phyloP scores from a whole-genome alignment of 92 coral and sea anemone genomes.

The Isaurus tuberculatus region DNA sequence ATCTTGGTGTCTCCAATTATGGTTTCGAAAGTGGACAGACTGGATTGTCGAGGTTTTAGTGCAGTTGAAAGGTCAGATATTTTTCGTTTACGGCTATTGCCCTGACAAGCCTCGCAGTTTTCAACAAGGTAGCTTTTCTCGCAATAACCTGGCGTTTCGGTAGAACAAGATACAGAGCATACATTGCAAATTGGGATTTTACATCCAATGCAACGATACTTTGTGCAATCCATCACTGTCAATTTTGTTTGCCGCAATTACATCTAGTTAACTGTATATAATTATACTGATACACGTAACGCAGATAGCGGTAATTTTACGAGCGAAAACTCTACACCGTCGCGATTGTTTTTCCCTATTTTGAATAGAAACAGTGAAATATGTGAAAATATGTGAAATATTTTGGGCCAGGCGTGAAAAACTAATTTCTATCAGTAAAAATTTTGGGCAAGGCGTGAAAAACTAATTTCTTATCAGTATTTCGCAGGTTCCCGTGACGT shows the following conservation, averaged over 20 bases:
- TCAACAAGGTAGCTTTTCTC: slow-evolving; percentile 64
- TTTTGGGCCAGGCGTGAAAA: not conserved
- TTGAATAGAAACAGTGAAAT: slow-evolving; percentile 11
- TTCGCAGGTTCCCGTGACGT: slow-evolving; percentile 17
- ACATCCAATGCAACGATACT: slow-evolving; percentile 34
- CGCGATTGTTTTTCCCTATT: slow-evolving; percentile 3
- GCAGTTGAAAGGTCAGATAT: slow-evolving; percentile 44
- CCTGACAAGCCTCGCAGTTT: slow-evolving; percentile 66
- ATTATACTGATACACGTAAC: slow-evolving; percentile 12
- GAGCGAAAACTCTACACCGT: slow-evolving; percentile 3
- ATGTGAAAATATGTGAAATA: not conserved
- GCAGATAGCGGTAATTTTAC: slow-evolving; percentile 11
- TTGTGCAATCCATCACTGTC: slow-evolving; percentile 27
- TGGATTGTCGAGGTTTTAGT: slow-evolving; percentile 57
- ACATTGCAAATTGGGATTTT: slow-evolving; percentile 61
- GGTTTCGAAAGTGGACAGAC: slow-evolving; percentile 59
- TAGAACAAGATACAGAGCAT: slow-evolving; percentile 60
- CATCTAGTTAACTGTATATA: slow-evolving; percentile 5
- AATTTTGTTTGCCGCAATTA: slow-evolving; percentile 41
- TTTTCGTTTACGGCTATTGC: slow-evolving; percentile 51
- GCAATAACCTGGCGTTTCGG: slow-evolving; percentile 73
- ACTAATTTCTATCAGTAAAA: not conserved
- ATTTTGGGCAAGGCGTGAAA: not conserved
- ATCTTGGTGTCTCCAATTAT: slow-evolving; percentile 22
- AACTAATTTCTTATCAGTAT: not conserved